These are phyloP conservation scores for Ophioninae sp. DNA, from an alignment of 2,888 invertebrate genomes.

Conservation along the genomic window DNA sequence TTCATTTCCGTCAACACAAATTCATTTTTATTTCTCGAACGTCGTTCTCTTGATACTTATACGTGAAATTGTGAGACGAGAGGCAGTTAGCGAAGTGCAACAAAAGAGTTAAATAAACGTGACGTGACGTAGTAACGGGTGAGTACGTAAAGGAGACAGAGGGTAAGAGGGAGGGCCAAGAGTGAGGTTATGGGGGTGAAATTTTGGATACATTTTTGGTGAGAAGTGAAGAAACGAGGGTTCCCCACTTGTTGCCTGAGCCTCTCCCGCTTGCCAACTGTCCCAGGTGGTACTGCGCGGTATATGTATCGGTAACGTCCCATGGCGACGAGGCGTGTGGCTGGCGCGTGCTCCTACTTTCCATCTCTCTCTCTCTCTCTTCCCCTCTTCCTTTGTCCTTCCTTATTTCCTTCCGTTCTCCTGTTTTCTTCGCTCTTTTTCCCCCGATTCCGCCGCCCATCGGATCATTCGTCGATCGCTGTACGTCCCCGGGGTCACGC, in stretches of 20 bases:
- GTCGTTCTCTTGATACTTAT: neutral
- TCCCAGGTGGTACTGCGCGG: conserved; percentile 76
- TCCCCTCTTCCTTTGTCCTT: conserved; percentile 58
- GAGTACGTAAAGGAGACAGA: conserved; percentile 12
- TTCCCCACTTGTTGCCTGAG: conserved; percentile 46
- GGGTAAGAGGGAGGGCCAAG: conserved; percentile 3
- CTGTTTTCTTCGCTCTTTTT: conserved; percentile 64
- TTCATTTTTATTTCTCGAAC: neutral
- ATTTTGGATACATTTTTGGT: conserved; percentile 54
- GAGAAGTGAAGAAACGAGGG: conserved; percentile 56
- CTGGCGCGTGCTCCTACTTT: conserved; percentile 79
- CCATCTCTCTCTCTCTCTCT: conserved; percentile 67
- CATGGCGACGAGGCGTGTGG: conserved; percentile 77
- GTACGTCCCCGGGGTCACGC: conserved; percentile 66
- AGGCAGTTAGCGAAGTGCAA: conserved; percentile 23
- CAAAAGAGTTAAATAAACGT: conserved; percentile 51
- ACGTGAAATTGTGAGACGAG: neutral
- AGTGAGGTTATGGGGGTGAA: conserved; percentile 24
- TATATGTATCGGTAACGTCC: conserved; percentile 47
- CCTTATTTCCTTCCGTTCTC: conserved; percentile 58
- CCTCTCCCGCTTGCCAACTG: conserved; percentile 79
- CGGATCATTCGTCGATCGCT: conserved; percentile 72
- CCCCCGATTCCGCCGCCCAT: conserved; percentile 62
- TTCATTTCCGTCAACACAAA: neutral
- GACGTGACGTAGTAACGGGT: neutral